Conservation (phyloP, 2,113 vertebrate genomes). For the Thalassoma bifasciatum region DNA sequence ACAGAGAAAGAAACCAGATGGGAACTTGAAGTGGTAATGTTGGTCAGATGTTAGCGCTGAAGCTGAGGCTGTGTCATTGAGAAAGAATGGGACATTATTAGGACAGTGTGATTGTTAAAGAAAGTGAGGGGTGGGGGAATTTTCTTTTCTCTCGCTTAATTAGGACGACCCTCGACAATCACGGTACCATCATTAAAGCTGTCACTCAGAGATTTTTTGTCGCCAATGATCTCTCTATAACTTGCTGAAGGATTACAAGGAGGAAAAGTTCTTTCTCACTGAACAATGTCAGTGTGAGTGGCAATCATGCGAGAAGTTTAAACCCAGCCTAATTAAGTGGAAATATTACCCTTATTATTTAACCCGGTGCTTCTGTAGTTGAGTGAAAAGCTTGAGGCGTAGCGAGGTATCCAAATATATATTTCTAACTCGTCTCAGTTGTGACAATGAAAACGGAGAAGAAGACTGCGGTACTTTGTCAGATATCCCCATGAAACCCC, state of each 20-base stretch:
- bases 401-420: background rate
- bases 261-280: background rate
- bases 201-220: background rate
- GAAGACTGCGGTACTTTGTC: background rate
- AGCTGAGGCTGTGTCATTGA: conserved; percentile 11
- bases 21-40: conserved; percentile 20
- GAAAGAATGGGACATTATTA: conserved; percentile 36
- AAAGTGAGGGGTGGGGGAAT: background rate
- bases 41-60: conserved; percentile 42
- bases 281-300: background rate
- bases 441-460: conserved; percentile 1
- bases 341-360: background rate
- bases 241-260: background rate
- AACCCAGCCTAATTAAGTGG: background rate
- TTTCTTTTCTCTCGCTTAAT: background rate
- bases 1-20: conserved; percentile 32
- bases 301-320: background rate
- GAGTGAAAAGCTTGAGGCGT: background rate
- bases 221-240: background rate
- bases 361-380: background rate
- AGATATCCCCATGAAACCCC: background rate
- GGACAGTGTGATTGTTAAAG: background rate
- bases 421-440: conserved; percentile 2
- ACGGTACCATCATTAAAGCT: background rate
- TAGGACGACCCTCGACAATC: background rate